These are phyloP conservation scores for Diaphora mendica DNA, from an alignment of 2,888 invertebrate genomes.

Conservation along the genomic window DNA sequence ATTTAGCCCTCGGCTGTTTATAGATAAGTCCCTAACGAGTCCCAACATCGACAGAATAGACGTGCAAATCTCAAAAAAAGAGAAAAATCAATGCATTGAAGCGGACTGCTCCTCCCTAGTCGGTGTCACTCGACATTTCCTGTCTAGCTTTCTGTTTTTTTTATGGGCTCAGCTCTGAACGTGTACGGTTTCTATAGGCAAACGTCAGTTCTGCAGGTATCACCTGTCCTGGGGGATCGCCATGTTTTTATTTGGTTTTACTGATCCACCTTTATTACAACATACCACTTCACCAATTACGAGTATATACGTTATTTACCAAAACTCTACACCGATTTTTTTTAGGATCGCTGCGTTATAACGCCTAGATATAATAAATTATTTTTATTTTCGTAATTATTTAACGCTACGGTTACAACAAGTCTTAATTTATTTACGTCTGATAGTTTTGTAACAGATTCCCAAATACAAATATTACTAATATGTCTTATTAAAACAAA, in stretches of 20 bases:
- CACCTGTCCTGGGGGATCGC: neutral
- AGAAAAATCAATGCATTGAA: slow-evolving; percentile 45
- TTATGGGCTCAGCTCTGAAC: slow-evolving; percentile 25
- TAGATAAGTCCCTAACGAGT: slow-evolving; percentile 53
- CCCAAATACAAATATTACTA: no score
- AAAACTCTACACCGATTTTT: neutral
- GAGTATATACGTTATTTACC: neutral
- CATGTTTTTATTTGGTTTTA: slow-evolving; percentile 5
- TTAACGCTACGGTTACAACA: neutral
- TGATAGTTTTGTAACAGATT: no score
- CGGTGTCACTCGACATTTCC: slow-evolving; percentile 55
- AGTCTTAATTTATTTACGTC: slow-evolving; percentile 5
- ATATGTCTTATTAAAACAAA: no score
- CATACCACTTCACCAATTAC: neutral
- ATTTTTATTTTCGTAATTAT: neutral
- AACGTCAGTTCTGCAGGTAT: slow-evolving; percentile 14
- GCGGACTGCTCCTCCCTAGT: slow-evolving; percentile 39
- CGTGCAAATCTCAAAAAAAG: slow-evolving; percentile 64
- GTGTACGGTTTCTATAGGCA: slow-evolving; percentile 14
- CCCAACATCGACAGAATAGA: slow-evolving; percentile 59
- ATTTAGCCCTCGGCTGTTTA: slow-evolving; percentile 39
- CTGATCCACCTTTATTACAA: neutral
- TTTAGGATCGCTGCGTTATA: neutral
- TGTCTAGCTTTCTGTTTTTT: slow-evolving; percentile 28
- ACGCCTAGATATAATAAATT: neutral